Base-by-base conservation (phyloP, 2,888 invertebrate genomes). In the Pammene aurita region DNA sequence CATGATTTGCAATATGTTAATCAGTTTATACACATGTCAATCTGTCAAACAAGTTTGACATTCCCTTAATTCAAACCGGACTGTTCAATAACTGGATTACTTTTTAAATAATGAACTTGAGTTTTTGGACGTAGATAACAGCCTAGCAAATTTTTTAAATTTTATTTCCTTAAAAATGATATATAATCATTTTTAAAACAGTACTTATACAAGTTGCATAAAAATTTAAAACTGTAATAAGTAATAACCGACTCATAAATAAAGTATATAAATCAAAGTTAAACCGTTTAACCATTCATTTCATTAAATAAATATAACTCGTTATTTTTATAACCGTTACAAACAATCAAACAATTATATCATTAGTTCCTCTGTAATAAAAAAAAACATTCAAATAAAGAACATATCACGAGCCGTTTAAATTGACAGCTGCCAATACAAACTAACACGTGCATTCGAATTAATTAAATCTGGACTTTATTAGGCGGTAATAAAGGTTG, bases 381-480 rank as follows among this genome's bases (percentile, higher is more conserved):
- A 63, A 63, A 56, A 56, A 61, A 55, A 26, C 44, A 54, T 60
- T 66, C 57, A 52, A 70, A 66, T 61, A 70, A 66, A 69, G 58
- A 69, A 70, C 66, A 46, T n/a, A 67, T 48, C 48, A 62, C 62
- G 14, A 44, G 56, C 56, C 48, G 57, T 35, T 44, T 64, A 58
- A 44, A 64, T 52, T 52, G 42, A 57, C 38, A 68, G 48, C 44
- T 48, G 60, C 14, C 52, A 55, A 34, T 54, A 26, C 58, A 42
- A 65, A 69, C 55, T 42, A 41, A 64, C 44, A 50, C 34, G 42
- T 60, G 46, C 69, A n/a, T 10, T 35, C 46, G 48, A 38, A 34
- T 57, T 41, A 46, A 64, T 35, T n/a, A 16, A 69, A 41, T 48
- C 14, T 48, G 16, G 10, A 10, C 65, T 54, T 54, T 65, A 69